A percentile compares a stretch with the other conserved stretches of the same genome.
Conservation (phyloP, 2,797 vertebrate species). For the Mergus octosetaceus region DNA sequence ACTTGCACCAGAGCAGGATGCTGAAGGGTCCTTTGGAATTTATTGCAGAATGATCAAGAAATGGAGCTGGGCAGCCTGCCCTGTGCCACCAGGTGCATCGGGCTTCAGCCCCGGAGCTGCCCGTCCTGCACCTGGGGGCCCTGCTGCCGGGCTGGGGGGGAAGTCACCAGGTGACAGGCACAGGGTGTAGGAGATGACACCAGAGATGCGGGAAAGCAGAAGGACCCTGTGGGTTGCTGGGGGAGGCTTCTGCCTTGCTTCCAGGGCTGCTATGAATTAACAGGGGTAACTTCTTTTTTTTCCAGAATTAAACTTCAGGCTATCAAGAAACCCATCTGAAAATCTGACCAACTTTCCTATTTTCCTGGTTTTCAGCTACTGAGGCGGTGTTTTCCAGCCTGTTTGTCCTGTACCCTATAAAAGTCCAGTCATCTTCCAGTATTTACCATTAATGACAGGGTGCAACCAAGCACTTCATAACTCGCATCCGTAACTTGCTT, state of each 20-base stretch:
- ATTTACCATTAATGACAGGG: not conserved
- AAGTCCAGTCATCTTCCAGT: not conserved
- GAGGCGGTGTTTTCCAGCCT: not conserved
- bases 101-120: not conserved
- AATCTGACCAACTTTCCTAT: not conserved
- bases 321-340: not conserved
- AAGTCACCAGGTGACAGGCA: not conserved
- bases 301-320: not conserved
- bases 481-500: not conserved
- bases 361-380: not conserved
- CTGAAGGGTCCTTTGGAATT: not conserved
- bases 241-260: not conserved
- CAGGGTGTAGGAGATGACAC: not conserved
- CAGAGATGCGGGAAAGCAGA: not conserved
- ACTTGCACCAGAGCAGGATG: no score
- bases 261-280: not conserved
- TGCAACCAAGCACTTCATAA: not conserved
- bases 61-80: not conserved
- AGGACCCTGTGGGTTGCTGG: not conserved
- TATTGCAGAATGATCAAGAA: not conserved
- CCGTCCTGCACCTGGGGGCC: no score
- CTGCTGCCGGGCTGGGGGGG: not conserved
- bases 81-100: not conserved
- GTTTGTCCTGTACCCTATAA: not conserved
- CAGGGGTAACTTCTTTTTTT: not conserved